Percentiles rank a stretch among this genome's conserved stretches.
Conservation (phyloP, 2,888 invertebrate genomes). For the Parnassius orleans region DNA sequence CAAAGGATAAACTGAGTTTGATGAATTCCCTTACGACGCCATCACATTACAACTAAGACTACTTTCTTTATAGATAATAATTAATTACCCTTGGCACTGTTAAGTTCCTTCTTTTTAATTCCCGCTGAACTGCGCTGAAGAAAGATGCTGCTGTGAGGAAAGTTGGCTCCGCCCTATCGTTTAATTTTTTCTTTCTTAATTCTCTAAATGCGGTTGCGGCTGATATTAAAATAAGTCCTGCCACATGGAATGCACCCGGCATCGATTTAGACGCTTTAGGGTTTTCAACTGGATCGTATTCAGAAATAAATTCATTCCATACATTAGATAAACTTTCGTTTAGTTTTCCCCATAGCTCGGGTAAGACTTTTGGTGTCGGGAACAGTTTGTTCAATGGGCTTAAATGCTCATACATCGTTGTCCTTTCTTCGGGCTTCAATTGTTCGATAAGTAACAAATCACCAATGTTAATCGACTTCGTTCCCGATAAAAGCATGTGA, state of each 20-base stretch:
- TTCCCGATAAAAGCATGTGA: conserved; percentile 87
- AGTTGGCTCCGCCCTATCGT: conserved; percentile 55
- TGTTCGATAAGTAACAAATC: conserved; percentile 86
- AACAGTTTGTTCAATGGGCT: conserved; percentile 80
- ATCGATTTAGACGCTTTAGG: conserved; percentile 82
- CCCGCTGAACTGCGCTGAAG: conserved; percentile 60
- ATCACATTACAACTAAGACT: too few relatives aligned
- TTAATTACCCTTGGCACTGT: conserved; percentile 60
- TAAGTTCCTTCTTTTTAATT: conserved; percentile 64
- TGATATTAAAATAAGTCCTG: conserved; percentile 84
- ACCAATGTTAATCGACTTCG: conserved; percentile 85
- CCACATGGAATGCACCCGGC: conserved; percentile 81
- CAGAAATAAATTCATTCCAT: conserved; percentile 90
- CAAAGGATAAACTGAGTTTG: too few relatives aligned
- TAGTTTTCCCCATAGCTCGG: conserved; percentile 84
- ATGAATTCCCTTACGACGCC: too few relatives aligned
- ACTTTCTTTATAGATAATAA: not conserved
- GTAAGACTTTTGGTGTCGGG: conserved; percentile 82
- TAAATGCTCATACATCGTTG: conserved; percentile 47
- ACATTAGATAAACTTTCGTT: conserved; percentile 85
- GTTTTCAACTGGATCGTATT: conserved; percentile 88
- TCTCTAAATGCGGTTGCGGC: conserved; percentile 83
- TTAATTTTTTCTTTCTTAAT: conserved; percentile 76
- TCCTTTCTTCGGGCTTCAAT: conserved; percentile 54
- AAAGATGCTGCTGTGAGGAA: conserved; percentile 69